Evolutionary conservation across 1,140 invertebrate genomes (phyloP), one percentile per base, ranked within the genome.

Genomic region (Scaptomyza hsui): DNA sequence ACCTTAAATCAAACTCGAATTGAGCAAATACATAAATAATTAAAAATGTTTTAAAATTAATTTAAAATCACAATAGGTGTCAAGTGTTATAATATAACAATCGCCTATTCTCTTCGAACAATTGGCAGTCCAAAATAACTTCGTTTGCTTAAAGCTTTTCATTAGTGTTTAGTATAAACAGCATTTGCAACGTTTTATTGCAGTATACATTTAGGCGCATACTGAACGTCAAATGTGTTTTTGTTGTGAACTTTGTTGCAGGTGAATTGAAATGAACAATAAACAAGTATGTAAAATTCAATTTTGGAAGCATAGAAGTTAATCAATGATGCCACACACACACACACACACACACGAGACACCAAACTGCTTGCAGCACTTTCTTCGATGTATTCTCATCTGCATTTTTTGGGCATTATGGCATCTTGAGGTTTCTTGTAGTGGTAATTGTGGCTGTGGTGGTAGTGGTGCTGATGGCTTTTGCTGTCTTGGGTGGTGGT

Each of bases 361-460:
- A 42, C 47, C 37, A 56, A 41, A 35, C 29, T 45, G 42, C 42
- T 59, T 59, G 5, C 21, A 45, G 24, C 42, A 45, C n/a, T n/a
- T 32, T 39, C 49, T 53, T 49, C 19, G n/a, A n/a, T 37, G 21
- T 53, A 41, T 7, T 37, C 6, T 55, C 41, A 45, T 35, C 13
- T 3, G 41, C 47, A 39, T 35, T 24, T 16, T 24, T 45, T 42
- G 21, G 15, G 29, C 19, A 48, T 80, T 48, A 83, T 61, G 65
- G 71, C 72, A 69, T 79, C 48, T 60, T 57, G 48, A 47, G 72
- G 44, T 68, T 67, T 65, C 29, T 61, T 62, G 62, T 69, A 55
- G 74, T 61, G 61, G 51, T 52, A 16, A 67, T 57, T 45, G 52
- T 57, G 45, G 72, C 45, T 47, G 55, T 77, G 49, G 49, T 78